Evolutionary conservation across 2,888 invertebrate species (phyloP).

Genomic region (Nomada fabriciana): DNA sequence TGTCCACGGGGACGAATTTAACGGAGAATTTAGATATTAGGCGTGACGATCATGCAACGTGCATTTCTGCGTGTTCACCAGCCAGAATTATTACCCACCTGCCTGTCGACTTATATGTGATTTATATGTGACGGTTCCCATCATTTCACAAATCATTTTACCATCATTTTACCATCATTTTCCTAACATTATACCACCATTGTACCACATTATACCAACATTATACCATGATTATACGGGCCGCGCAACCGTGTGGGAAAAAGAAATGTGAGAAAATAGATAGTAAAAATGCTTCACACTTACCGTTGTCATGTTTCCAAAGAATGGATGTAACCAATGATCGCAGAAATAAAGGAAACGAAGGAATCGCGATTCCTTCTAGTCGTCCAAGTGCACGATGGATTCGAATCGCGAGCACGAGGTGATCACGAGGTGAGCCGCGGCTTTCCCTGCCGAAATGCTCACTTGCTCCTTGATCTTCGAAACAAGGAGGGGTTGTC

Average conservation of each 20-base stretch:
- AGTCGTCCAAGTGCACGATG: too few relatives aligned
- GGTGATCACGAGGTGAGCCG: conserved; percentile 40
- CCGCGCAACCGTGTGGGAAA: neutral
- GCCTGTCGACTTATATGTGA: too few relatives aligned
- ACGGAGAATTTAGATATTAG: too few relatives aligned
- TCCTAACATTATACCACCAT: too few relatives aligned
- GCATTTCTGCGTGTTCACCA: too few relatives aligned
- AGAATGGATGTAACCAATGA: neutral
- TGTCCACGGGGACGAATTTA: neutral
- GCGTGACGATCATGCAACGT: too few relatives aligned
- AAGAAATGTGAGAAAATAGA: neutral
- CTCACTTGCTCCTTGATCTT: conserved; percentile 5
- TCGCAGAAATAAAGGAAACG: neutral
- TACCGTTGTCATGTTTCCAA: conserved; percentile 52
- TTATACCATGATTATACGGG: too few relatives aligned
- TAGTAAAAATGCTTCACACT: conserved; percentile 19
- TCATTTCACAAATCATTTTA: too few relatives aligned
- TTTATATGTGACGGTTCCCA: too few relatives aligned
- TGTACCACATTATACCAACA: too few relatives aligned
- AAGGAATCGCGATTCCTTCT: neutral
- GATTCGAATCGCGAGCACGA: conserved; percentile 6
- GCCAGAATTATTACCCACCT: too few relatives aligned
- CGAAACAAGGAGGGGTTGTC: conserved; percentile 42
- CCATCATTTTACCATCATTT: too few relatives aligned
- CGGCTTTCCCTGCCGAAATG: conserved; percentile 26